These are phyloP conservation scores for Anaspis maculata DNA, from an alignment of 2,888 invertebrate genomes.

Conservation along the genomic window DNA sequence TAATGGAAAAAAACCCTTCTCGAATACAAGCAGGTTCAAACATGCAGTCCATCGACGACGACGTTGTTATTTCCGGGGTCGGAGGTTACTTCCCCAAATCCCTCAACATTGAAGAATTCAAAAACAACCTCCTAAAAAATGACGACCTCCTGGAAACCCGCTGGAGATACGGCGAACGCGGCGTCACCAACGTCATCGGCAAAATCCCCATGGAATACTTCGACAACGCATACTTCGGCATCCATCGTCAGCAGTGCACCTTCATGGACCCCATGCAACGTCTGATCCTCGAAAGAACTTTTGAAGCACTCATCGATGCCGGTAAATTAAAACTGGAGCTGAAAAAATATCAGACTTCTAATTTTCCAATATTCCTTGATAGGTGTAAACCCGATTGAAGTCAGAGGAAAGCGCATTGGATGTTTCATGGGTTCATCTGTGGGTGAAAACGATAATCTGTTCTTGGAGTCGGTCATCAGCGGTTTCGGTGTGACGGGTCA, in stretches of 20 bases:
- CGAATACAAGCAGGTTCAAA: too few relatives aligned
- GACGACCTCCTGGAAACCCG: constrained; percentile 29
- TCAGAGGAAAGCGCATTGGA: constrained; percentile 40
- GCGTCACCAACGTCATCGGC: constrained; percentile 36
- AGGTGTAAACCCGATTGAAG: constrained; percentile 41
- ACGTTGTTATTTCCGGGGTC: constrained; percentile 45
- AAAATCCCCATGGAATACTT: constrained; percentile 36
- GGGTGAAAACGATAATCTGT: constrained; percentile 44
- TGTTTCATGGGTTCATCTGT: constrained; percentile 41
- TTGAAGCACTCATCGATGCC: constrained; percentile 44
- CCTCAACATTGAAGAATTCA: constrained; percentile 51
- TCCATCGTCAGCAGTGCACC: constrained; percentile 42
- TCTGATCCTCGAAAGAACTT: constrained; percentile 39
- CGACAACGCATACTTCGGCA: constrained; percentile 44
- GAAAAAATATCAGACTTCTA: not conserved
- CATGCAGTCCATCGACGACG: constrained; percentile 26
- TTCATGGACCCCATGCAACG: constrained; percentile 45
- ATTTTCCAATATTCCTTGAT: constrained; percentile 2
- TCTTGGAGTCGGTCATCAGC: constrained; percentile 45
- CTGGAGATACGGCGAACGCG: constrained; percentile 36
- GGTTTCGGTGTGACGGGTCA: constrained; percentile 64
- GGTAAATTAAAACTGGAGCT: too few relatives aligned
- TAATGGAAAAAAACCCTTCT: too few relatives aligned
- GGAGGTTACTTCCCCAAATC: constrained; percentile 52
- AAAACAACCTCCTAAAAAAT: constrained; percentile 45